Base-by-base conservation (phyloP, 1,140 invertebrate genomes). In the Pachypeltis micranthus region DNA sequence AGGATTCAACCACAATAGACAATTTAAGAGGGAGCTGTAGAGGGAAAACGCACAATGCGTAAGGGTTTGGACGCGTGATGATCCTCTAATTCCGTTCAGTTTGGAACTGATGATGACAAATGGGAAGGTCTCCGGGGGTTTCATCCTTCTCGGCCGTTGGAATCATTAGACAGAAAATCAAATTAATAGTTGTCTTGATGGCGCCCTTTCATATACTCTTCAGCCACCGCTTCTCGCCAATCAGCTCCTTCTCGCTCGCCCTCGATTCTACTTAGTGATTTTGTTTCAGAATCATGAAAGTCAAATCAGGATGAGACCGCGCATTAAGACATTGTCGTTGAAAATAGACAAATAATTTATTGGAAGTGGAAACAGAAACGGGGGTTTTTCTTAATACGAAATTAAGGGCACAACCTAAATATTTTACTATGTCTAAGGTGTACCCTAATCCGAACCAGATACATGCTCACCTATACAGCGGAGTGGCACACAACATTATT, bases 121-220 rank as follows among this genome's bases (percentile, higher is more conserved):
- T 51, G 47, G 19, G 47, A 10, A 10, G 7, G 12, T 21, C 47
- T 21, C 21, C 21, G 12, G 7, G 3, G 19, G 4, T 21, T 14
- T 21, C 3, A 21, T 21, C 47, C 7, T 51, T 10, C 47, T 14
- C 47, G 47, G 21, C 47, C 47, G 12, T 21, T 21, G 21, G 47
- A 51, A 16, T 51, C 47, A 51, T 51, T 51, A 51, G 47, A 21
- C 4, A 51, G 47, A 21, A 51, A 51, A 51, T 51, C 47, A 51
- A 51, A 51, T 51, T 51, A 51, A 51, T 51, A 51, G 47, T 51
- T 51, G 47, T 51, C 47, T 51, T 51, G 47, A 51, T 51, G 47
- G 47, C 12, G 47, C 47, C 47, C 21, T 51, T 51, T 51, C 47
- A 51, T 10, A 39, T 51, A 16, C 47, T 21, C 21, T 10, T 14